A percentile compares a stretch with the other conserved stretches of the same genome.
These are phyloP conservation scores for Argyresthia goedartella DNA, from an alignment of 2,888 invertebrate species.

Conservation along the genomic window DNA sequence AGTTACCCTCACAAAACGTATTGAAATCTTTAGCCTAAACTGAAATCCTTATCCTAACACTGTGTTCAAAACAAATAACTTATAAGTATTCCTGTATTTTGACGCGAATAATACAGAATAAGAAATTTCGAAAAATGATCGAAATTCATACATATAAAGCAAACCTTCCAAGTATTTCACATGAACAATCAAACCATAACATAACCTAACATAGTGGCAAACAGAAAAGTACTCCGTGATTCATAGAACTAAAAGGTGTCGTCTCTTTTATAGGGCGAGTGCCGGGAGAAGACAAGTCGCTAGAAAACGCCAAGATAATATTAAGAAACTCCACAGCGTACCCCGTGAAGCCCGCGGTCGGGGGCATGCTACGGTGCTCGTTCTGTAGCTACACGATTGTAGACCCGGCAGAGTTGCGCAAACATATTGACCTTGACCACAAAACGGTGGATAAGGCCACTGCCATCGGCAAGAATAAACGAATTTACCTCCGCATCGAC, in stretches of 20 bases:
- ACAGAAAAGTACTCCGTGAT: background rate
- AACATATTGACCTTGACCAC: conserved; percentile 6
- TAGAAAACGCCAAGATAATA: background rate
- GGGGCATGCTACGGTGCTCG: conserved; percentile 4
- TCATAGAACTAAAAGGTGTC: background rate
- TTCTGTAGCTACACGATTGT: conserved; percentile 6
- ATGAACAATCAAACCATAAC: too few relatives aligned
- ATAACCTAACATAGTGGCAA: too few relatives aligned
- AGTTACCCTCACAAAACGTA: too few relatives aligned
- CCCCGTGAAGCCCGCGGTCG: conserved; percentile 6
- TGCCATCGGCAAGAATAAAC: background rate
- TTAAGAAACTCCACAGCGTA: conserved; percentile 6
- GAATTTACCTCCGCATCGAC: conserved; percentile 3
- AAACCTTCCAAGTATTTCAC: too few relatives aligned
- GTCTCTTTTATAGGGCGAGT: conserved; percentile 3
- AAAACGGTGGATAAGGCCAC: conserved; percentile 2
- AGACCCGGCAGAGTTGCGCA: conserved; percentile 6
- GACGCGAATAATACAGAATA: too few relatives aligned
- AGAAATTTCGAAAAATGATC: too few relatives aligned
- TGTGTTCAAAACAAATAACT: too few relatives aligned
- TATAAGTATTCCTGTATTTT: too few relatives aligned
- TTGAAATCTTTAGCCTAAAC: too few relatives aligned
- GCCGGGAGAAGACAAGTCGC: background rate
- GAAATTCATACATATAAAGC: too few relatives aligned
- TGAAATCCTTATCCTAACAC: too few relatives aligned